Base-by-base conservation (phyloP, 2,888 invertebrate species). In the Limnephilus rhombicus region DNA sequence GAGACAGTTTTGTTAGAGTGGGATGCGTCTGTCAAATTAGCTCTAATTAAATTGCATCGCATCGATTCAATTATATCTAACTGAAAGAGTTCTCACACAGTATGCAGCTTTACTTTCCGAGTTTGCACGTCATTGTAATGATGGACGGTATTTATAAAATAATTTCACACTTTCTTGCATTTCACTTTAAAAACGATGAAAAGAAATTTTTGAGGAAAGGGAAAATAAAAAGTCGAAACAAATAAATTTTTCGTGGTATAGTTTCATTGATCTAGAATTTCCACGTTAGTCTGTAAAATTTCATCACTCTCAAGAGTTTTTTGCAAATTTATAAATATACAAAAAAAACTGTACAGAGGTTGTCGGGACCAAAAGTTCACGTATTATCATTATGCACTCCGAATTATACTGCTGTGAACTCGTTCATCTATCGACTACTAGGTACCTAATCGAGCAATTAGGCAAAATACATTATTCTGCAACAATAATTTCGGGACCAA, bases 1-100 rank as follows among this genome's bases (percentile, higher is more conserved):
- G 88, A 89, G 88, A 89, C 88, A 41, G 88, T 86, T 86, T 86
- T 86, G 86, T 86, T 86, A n/a, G n/a, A 29, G 37, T 31, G 86
- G 86, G 86, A 86, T 45, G 49, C 45, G 86, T 86, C 86, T 86
- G 31, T 86, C 86, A 41, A 31, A 86, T 86, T 86, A 86, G 45
- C 45, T 86, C 15, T 86, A 45, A 68, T 68, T 68, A 68, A 68
- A 68, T 68, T 68, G 68, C 68, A 68, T 68, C 24, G 68, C 68
- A 68, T 68, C 24, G 68, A 68, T 68, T 68, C 68, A 68, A 68
- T 68, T 68, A 68, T 68, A 68, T 68, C 68, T 68, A 68, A 68
- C 24, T 68, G 7, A 68, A 68, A 68, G 68, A 68, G 68, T 24
- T n/a, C n/a, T 68, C 24, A 24, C 68, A 68, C 1, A 68, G 24